phyloP scores from a whole-genome alignment of 2,888 invertebrate genomes.

The Ochropleura leucogaster region DNA sequence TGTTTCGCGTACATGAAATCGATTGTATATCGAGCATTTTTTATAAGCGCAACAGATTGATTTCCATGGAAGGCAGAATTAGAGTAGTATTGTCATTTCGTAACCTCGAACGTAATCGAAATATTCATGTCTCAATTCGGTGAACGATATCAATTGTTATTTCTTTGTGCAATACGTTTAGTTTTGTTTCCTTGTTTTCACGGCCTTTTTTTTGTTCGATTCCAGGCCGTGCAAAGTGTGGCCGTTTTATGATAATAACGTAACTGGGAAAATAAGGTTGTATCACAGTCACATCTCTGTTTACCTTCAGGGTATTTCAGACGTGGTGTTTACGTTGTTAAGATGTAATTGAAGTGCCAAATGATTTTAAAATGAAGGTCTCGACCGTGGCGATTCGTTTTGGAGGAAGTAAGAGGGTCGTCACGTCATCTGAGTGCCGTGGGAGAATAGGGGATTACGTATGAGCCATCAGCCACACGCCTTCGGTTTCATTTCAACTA shows the following conservation, averaged over 20 bases:
- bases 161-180: conserved; percentile 20
- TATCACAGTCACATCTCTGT: not conserved
- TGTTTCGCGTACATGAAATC: conserved; percentile 10
- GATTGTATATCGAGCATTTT: conserved; percentile 34
- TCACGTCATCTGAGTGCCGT: conserved; percentile 26
- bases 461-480: conserved; percentile 1
- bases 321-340: conserved; percentile 1
- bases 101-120: conserved; percentile 56
- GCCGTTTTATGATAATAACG: not conserved
- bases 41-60: conserved; percentile 45
- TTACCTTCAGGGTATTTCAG: not conserved
- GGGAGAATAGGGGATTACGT: conserved; percentile 29
- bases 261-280: not conserved
- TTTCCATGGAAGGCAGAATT: conserved; percentile 43
- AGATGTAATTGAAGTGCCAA: conserved; percentile 9
- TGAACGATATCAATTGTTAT: conserved; percentile 39
- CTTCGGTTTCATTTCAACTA: conserved; percentile 2
- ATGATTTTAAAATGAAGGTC: conserved; percentile 1
- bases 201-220: not conserved
- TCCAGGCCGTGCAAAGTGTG: not conserved
- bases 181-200: conserved; percentile 1
- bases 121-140: conserved; percentile 47
- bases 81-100: conserved; percentile 31
- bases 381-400: conserved; percentile 14
- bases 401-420: conserved; percentile 39